Evolutionary conservation across 1,140 invertebrate species (phyloP), one percentile per base, ranked within the genome.

Genomic region (Drosophila sp.): DNA sequence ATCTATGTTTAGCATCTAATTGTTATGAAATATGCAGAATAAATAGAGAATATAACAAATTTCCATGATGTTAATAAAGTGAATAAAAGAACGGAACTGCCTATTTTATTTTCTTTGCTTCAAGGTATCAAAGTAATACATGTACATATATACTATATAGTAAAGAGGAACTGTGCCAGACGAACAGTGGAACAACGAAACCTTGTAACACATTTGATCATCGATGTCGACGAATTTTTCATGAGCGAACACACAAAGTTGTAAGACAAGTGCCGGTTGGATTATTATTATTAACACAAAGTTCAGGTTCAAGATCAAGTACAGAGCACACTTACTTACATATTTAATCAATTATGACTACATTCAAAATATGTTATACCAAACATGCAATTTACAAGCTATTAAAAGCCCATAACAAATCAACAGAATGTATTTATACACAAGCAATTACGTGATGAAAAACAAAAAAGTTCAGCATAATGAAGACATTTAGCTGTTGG

Each of bases 271-370:
- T 59, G 27, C 29, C 57, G 7, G 21, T 18, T 18, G 14, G 32
- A 43, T 34, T 76, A 67, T 62, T 76, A 76, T 73, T 64, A 50
- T 50, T 50, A 46, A 21, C n/a, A 56, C 54, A 73, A 78, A 78
- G 76, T 78, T 76, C 76, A 78, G 76, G 73, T 63, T 72, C 76
- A 76, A 16, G 56, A 57, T 58, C 57, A 72, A 76, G 73, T 67
- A 66, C 56, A 65, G 66, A 76, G 73, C 63, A 66, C 56, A 65
- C 50, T 61, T 21, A 40, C 32, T 7, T 16, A 25, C 51, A 56
- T 14, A 46, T 34, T 66, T 67, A 58, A 72, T 76, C 73, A 76
- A 76, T 78, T 76, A 63, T 62, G 43, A 53, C 46, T 13, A 71
- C 61, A 71, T 62, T 76, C 50, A 78, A 76, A 76, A 69, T 40